Evolutionary conservation across 2,113 vertebrate genomes (phyloP).

Genomic region (Chelonoidis abingdonii): DNA sequence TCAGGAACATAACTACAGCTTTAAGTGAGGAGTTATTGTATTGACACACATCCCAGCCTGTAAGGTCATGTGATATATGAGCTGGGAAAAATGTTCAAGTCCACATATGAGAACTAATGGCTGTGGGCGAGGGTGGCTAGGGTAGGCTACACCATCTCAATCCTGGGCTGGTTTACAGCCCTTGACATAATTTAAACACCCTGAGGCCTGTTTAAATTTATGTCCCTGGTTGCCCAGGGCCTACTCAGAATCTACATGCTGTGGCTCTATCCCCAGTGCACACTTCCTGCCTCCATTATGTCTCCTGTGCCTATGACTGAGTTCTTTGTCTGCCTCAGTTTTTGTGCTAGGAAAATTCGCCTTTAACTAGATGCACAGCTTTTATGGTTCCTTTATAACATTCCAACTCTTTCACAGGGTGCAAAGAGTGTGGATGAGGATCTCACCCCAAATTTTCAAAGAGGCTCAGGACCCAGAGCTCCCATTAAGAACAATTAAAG

Average conservation of each 20-base stretch:
- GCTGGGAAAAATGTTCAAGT: neutral
- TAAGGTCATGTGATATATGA: neutral
- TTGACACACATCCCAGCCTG: neutral
- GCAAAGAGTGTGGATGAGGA: neutral
- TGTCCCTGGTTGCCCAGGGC: neutral
- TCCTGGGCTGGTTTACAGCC: neutral
- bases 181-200: neutral
- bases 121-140: neutral
- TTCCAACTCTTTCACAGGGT: neutral
- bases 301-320: rapidly evolving
- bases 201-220: neutral
- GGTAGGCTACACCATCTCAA: neutral
- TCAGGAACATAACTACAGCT: too few species aligned
- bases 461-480: neutral
- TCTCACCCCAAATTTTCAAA: neutral
- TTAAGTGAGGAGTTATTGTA: neutral
- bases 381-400: neutral
- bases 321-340: neutral
- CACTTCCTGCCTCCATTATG: neutral
- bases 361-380: neutral
- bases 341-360: neutral
- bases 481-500: neutral
- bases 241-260: neutral
- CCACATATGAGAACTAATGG: neutral
- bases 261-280: neutral